Base-by-base conservation (phyloP, 2,113 vertebrate genomes). In the Todiramphus chloris region DNA sequence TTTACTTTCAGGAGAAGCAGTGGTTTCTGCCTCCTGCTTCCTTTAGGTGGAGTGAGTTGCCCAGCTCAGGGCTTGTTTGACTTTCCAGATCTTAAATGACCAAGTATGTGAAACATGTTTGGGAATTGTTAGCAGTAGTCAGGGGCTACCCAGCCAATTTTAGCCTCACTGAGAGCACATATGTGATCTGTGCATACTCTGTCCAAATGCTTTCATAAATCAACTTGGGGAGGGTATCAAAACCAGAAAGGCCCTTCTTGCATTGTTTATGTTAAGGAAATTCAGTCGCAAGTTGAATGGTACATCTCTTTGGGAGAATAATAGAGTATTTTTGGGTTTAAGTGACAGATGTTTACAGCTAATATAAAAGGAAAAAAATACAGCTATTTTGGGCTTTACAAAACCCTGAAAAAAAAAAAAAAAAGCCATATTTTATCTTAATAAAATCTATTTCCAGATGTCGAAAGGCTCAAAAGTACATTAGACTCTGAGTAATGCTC, bases 1-100 rank as follows among this genome's bases (percentile, higher is more conserved):
- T 50, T 55, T 27, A 11, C 59, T 75, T 78, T 21, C 58, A 14
- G 23, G 28, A 82, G 37, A 13, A 78, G 23, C 63, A 11, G 60
- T 37, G 28, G 43, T 46, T 72, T 83, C 90, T 96, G 43, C 89
- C 81, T 88, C 39, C 78, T 78, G 14, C 76, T 79, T 93, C 96
- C 93, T 91, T 96, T 96, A 97, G 75, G 81, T 86, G 94, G 93
- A 93, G 87, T 18, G 88, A 88, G 87, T 48, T 39, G 69, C 82
- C 76, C 73, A 48, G 86, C 75, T 95, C 77, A 84, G 16, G 39
- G 44, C 39, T 87, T 9, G 19, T 46, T 87, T 82, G 80, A 31
- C 56, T 83, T 81, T 63, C 87, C 56, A 39, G 33, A 1, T n/a
- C 51, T 55, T 35, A 28, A n/a, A 13, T 21, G 74, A 64, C 60